These are phyloP conservation scores for Spilosoma lubricipeda DNA, from an alignment of 2,888 invertebrate species.

Conservation along the genomic window DNA sequence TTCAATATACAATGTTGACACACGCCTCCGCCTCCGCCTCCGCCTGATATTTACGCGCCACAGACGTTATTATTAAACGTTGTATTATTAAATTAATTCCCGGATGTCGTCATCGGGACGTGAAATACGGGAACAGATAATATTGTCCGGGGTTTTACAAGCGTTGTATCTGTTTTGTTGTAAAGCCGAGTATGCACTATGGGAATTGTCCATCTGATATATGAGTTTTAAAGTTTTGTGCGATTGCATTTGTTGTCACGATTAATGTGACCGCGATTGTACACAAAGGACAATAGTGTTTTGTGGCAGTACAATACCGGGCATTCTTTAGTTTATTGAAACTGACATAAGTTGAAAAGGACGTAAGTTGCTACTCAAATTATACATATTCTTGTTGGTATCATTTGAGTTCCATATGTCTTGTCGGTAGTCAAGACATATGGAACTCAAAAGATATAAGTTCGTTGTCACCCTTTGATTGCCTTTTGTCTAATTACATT, in stretches of 20 bases:
- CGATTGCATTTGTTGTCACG: neutral
- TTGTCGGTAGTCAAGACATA: too few relatives aligned
- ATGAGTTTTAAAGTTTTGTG: neutral
- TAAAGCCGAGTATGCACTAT: conserved; percentile 8
- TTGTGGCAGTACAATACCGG: neutral
- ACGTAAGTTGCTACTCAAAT: neutral
- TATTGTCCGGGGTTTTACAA: conserved; percentile 40
- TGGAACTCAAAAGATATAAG: too few relatives aligned
- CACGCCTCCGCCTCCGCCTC: conserved; percentile 16
- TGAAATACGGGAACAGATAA: conserved; percentile 50
- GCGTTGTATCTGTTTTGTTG: conserved; percentile 13
- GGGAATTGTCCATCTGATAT: neutral
- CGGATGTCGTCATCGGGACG: conserved; percentile 62
- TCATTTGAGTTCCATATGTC: too few relatives aligned
- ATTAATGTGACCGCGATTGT: neutral
- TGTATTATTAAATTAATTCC: conserved; percentile 72
- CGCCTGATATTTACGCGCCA: conserved; percentile 18
- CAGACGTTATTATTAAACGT: conserved; percentile 58
- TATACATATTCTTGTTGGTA: neutral
- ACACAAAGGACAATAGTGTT: neutral
- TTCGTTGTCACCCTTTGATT: too few relatives aligned
- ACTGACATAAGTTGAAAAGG: neutral
- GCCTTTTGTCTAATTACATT: too few relatives aligned
- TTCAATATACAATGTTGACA: conserved; percentile 9
- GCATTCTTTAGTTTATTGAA: neutral